A percentile compares a stretch with the other conserved stretches of the same genome.
These are phyloP conservation scores for Eumacrocentrus americanus DNA, from an alignment of 2,888 invertebrate genomes.

Conservation along the genomic window DNA sequence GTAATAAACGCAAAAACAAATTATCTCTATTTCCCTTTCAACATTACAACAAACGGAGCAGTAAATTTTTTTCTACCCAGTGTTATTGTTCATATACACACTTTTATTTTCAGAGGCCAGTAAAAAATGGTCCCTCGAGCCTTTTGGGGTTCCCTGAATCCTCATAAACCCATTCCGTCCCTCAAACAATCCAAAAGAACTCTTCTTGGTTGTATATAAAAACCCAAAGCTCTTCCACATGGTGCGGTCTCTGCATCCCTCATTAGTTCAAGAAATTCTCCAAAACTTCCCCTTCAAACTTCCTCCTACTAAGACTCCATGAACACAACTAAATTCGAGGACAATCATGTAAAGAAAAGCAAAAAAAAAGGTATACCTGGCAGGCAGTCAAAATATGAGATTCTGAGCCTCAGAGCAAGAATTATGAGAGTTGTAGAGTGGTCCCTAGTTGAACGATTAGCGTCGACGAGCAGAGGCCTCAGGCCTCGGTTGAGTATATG, in stretches of 20 bases:
- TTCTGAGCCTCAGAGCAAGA: background rate
- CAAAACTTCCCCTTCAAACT: background rate
- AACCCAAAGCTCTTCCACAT: background rate
- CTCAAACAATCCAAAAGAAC: background rate
- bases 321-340: too few species aligned
- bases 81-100: background rate
- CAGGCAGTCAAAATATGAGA: slow-evolving; percentile 1
- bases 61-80: background rate
- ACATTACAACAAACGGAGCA: background rate
- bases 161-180: background rate
- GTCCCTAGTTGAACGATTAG: background rate
- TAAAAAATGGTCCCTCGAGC: background rate
- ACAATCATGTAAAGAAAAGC: background rate
- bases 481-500: background rate
- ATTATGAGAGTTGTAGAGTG: slow-evolving; percentile 1
- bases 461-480: background rate
- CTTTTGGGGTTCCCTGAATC: background rate
- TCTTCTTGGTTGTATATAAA: too few species aligned
- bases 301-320: background rate
- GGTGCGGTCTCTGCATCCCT: background rate
- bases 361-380: background rate
- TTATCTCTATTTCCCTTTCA: background rate
- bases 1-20: background rate
- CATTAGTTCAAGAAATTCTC: background rate
- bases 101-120: background rate